Percentiles rank a stretch among this genome's conserved stretches.
Conservation (phyloP, 2,797 vertebrate genomes). For the Sebastes matsubarae region DNA sequence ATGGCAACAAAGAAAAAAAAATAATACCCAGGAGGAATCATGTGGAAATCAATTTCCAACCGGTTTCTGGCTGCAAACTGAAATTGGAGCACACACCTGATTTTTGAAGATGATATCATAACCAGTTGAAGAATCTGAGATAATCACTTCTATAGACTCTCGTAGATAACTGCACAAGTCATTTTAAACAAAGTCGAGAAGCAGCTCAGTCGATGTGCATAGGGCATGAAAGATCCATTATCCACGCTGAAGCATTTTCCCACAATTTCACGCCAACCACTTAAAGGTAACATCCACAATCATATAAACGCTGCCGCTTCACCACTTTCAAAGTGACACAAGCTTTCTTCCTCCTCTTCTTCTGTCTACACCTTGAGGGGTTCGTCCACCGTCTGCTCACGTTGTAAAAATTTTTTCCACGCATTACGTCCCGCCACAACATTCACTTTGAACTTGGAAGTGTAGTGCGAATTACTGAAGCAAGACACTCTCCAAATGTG, state of each 20-base stretch:
- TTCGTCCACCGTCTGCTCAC: slow-evolving; percentile 9
- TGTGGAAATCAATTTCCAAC: slow-evolving; percentile 32
- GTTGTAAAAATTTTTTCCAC: background rate
- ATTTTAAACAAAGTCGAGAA: slow-evolving; percentile 22
- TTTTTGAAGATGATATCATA: slow-evolving; percentile 12
- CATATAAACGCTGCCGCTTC: background rate
- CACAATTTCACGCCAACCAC: slow-evolving; percentile 12
- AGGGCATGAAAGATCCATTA: slow-evolving; percentile 11
- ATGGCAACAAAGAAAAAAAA: background rate
- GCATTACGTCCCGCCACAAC: background rate
- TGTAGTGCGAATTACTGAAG: background rate
- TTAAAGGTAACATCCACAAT: slow-evolving; percentile 1
- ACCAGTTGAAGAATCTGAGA: slow-evolving; percentile 14
- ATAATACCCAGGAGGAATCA: slow-evolving; percentile 20
- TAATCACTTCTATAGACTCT: background rate
- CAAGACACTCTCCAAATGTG: slow-evolving; percentile 1
- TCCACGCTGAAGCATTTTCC: background rate
- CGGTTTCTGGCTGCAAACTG: slow-evolving; percentile 8
- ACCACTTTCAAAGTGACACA: slow-evolving; percentile 15
- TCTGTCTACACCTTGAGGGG: slow-evolving; percentile 6
- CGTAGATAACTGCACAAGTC: background rate
- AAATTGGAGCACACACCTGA: background rate
- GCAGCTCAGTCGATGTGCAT: background rate
- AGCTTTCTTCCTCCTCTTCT: slow-evolving; percentile 4
- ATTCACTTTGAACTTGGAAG: slow-evolving; percentile 35